Evolutionary conservation across 2,888 invertebrate species (phyloP).

Genomic region (Sinohyriopsis cumingii): DNA sequence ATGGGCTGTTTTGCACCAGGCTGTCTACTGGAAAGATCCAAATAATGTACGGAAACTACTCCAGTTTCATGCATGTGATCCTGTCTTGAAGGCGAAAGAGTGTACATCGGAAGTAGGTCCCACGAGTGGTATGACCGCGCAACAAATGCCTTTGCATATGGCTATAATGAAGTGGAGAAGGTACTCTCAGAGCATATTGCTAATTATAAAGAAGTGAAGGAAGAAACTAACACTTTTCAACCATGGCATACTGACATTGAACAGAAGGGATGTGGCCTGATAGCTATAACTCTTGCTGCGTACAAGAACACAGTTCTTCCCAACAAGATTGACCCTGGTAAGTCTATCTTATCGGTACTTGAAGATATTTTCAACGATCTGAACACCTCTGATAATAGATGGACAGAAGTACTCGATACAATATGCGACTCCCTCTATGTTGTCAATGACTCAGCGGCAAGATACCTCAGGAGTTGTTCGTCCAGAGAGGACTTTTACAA

Average conservation of each 20-base stretch:
- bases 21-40: constrained; percentile 13
- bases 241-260: neutral
- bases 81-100: constrained; percentile 9
- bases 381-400: constrained; percentile 1
- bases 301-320: too few species aligned
- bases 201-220: neutral
- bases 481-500: constrained; percentile 9
- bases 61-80: constrained; percentile 7
- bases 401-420: constrained; percentile 15
- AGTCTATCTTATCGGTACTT: too few species aligned
- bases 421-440: constrained; percentile 13
- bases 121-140: constrained; percentile 5
- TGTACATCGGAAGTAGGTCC: neutral
- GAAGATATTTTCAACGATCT: constrained; percentile 6
- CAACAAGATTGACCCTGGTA: too few species aligned
- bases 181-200: neutral
- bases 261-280: constrained; percentile 10
- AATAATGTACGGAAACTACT: constrained; percentile 5
- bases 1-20: constrained; percentile 18
- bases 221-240: constrained; percentile 11
- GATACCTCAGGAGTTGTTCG: constrained; percentile 4
- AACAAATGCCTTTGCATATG: constrained; percentile 15
- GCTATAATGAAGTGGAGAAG: constrained; percentile 1
- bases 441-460: neutral
- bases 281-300: neutral